phyloP scores from a whole-genome alignment of 2,888 invertebrate genomes.

The Calameuta filiformis region DNA sequence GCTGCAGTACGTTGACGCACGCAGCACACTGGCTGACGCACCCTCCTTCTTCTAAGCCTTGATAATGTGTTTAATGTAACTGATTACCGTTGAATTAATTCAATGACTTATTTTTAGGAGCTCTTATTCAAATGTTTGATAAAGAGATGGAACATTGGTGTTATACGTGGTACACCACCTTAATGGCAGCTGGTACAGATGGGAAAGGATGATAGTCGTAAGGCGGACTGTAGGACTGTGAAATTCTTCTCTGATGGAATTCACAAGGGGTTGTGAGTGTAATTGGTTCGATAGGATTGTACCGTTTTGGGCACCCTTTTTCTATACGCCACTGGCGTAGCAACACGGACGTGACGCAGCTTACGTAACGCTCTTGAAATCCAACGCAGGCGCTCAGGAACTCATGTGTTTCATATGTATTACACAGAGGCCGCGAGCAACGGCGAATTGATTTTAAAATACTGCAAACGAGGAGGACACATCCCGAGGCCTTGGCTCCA shows the following conservation, averaged over 20 bases:
- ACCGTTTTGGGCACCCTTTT: background rate
- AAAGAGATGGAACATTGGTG: background rate
- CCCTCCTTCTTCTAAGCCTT: background rate
- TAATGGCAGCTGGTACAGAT: background rate
- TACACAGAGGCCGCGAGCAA: background rate
- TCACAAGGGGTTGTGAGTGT: background rate
- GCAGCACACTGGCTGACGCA: background rate
- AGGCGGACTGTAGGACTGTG: background rate
- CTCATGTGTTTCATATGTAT: background rate
- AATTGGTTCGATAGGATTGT: background rate
- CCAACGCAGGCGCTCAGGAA: background rate
- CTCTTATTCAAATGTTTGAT: background rate
- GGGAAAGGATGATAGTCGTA: background rate
- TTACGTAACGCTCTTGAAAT: slow-evolving; percentile 13
- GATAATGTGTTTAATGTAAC: background rate
- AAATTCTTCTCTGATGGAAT: background rate
- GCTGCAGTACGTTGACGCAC: background rate
- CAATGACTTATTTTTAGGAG: background rate
- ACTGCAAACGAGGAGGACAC: background rate
- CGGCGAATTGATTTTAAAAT: background rate
- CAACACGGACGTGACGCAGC: slow-evolving; percentile 6
- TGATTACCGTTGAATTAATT: background rate
- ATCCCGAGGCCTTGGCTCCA: background rate
- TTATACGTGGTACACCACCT: background rate
- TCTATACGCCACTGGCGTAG: slow-evolving; percentile 6